Evolutionary conservation across 2,888 invertebrate species (phyloP).

Genomic region (Koerneria pararmatus): DNA sequence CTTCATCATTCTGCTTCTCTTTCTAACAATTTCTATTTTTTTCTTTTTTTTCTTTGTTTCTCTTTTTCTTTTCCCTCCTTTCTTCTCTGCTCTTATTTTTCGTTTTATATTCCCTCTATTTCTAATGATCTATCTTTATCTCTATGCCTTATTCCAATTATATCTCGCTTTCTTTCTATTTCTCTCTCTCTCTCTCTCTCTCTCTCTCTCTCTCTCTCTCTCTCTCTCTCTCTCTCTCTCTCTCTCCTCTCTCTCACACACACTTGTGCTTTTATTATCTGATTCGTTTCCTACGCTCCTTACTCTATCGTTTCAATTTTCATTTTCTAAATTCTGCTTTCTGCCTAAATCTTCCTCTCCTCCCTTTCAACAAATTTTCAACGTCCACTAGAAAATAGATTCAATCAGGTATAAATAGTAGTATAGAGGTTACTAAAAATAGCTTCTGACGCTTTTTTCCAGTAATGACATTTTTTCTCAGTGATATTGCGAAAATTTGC

Average conservation of each 20-base stretch:
- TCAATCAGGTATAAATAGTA: no score
- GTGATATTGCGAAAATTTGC: no score
- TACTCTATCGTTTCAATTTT: neutral
- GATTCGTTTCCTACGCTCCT: neutral
- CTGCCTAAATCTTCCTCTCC: no score
- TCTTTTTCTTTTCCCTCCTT: neutral
- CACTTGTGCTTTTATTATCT: neutral
- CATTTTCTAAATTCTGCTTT: neutral
- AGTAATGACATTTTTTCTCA: no score
- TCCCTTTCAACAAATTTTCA: no score
- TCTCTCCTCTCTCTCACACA: neutral
- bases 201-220: constrained; percentile 2
- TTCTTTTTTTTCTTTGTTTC: neutral
- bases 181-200: neutral
- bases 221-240: constrained; percentile 2
- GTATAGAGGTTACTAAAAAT: no score
- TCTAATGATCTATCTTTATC: neutral
- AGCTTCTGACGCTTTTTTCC: no score
- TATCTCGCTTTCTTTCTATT: neutral
- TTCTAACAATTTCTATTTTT: neutral
- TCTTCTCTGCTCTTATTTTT: neutral
- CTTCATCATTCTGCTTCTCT: neutral
- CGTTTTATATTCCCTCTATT: neutral
- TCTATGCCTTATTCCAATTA: neutral
- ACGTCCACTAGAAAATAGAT: no score